Base-by-base conservation (phyloP, 2,797 vertebrate genomes). In the Typhlichthys eigenmanni region DNA sequence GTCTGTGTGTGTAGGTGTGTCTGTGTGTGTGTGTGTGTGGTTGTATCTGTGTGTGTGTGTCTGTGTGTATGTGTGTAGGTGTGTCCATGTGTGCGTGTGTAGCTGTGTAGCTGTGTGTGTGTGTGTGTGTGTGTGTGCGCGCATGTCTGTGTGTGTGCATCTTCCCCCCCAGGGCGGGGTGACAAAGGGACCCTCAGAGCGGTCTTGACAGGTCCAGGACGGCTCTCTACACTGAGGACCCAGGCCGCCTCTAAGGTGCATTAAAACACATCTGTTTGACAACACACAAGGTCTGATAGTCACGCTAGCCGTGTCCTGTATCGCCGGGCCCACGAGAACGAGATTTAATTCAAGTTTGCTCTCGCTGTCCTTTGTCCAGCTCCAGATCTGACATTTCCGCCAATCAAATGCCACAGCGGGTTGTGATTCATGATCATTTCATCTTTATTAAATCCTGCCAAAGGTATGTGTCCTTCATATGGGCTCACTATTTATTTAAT, bases 211-310 rank as follows among this genome's bases (percentile, higher is more conserved):
- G 72, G 73, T 75, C 68, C 81, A 82, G 82, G 70, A 78, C 81
- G 79, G 24, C 24, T 4, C 64, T 77, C 76, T 24, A 13, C 73
- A 62, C 67, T 69, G 75, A 78, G 78, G 74, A 59, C 76, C 55
- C 7, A 0, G 66, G 52, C 62, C n/a, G 13, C 66, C 77, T 79
- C 80, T 83, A 66, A 68, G 66, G 83, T 73, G 62, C 78, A 88
- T 90, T 83, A 87, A 49, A 68, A 62, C 34, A 75, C 79, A 90
- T 87, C 77, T 75, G 63, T 87, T 77, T 73, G 61, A 73, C 52
- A 67, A 61, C 24, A 29, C 24, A 43, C 76, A 65, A 66, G 77
- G 57, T 66, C 63, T 4, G 55, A 80, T 79, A 76, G 79, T 82
- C 72, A 73, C 58, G 72, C 66, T 72, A 75, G 43, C 58, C 52